Evolutionary conservation across 2,113 vertebrate genomes (phyloP).

Genomic region (human): DNA sequence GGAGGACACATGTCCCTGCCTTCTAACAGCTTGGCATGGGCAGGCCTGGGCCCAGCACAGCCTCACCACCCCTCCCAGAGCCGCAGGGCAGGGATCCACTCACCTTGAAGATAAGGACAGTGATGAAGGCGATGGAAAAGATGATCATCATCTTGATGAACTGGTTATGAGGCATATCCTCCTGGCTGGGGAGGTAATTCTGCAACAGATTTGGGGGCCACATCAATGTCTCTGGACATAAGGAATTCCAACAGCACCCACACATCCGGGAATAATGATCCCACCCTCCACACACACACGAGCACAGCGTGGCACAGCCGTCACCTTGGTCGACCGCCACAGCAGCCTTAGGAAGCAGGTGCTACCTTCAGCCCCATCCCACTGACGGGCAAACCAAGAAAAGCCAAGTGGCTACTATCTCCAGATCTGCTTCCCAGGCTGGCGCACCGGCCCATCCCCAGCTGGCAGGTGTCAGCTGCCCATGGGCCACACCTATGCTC

Average conservation of each 20-base stretch:
- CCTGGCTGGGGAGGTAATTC: conserved; percentile 79
- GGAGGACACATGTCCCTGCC: accelerated
- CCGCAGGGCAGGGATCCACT: accelerated
- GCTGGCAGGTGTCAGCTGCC: background rate
- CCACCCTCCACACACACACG: background rate
- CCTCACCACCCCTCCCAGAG: background rate
- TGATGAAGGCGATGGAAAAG: conserved; percentile 81
- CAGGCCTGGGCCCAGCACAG: no score
- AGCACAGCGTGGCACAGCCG: no score
- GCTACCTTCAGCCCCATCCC: background rate
- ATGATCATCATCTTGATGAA: conserved; percentile 81
- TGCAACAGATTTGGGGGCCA: conserved; percentile 54
- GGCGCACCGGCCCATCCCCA: accelerated
- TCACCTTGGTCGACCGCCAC: background rate
- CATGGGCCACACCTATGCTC: accelerated
- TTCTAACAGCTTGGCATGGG: background rate
- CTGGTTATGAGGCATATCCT: conserved; percentile 74
- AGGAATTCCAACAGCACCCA: background rate
- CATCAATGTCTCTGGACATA: background rate
- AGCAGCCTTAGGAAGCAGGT: background rate
- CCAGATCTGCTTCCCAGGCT: background rate
- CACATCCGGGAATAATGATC: background rate
- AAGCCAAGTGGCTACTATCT: background rate
- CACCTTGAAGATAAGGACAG: conserved; percentile 86
- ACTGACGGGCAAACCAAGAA: background rate